These are phyloP conservation scores for Hemiprocne comata DNA, from an alignment of 2,113 vertebrate species.

Conservation along the genomic window DNA sequence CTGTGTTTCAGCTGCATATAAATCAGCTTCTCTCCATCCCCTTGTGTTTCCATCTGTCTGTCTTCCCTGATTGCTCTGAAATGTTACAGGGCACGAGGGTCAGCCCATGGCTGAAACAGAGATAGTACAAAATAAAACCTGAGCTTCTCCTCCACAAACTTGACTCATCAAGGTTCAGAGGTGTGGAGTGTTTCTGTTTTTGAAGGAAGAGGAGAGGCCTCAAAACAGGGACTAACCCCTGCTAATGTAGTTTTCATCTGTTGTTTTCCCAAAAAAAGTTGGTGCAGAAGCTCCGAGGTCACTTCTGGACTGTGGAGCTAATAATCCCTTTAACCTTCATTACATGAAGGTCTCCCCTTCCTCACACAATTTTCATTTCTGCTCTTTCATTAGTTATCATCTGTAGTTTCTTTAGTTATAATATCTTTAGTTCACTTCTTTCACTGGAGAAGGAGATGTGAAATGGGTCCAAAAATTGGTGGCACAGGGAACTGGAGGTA, in stretches of 20 bases:
- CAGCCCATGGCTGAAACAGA: conserved; percentile 24
- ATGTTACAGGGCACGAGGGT: conserved; percentile 22
- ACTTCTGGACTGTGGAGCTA: neutral
- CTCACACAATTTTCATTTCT: neutral
- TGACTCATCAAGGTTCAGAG: neutral
- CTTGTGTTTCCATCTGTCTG: conserved; percentile 65
- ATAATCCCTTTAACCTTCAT: neutral
- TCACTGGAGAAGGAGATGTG: neutral
- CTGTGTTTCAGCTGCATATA: conserved; percentile 70
- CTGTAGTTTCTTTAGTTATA: neutral
- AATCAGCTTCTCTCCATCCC: conserved; percentile 29
- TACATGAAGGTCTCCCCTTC: neutral
- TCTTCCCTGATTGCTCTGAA: conserved; percentile 63
- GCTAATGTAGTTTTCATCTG: neutral
- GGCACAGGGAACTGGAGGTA: neutral
- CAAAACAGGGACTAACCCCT: neutral
- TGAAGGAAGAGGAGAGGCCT: neutral
- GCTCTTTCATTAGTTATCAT: neutral
- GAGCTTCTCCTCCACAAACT: neutral
- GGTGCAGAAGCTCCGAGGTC: neutral
- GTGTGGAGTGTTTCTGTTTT: neutral
- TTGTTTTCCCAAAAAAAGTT: neutral
- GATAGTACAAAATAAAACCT: conserved; percentile 1
- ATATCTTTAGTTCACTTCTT: neutral
- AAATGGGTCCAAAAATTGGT: neutral